A percentile compares a stretch with the other conserved stretches of the same genome.
Evolutionary conservation across 2,113 vertebrate species (phyloP).

Genomic region (Hippoglossus stenolepis): DNA sequence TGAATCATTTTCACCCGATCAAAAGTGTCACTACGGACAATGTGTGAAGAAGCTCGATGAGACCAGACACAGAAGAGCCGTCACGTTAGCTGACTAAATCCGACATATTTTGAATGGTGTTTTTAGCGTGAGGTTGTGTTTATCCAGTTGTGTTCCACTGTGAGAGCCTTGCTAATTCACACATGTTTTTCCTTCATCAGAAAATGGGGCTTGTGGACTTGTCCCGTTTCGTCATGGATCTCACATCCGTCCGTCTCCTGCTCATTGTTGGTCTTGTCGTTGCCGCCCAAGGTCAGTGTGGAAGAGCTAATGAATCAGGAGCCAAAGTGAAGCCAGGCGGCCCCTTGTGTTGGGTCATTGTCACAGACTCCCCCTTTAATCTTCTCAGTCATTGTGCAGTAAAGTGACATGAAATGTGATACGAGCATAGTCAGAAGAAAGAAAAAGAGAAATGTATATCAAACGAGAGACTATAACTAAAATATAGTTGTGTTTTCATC

Average conservation of each 20-base stretch:
- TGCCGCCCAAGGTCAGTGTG: not conserved
- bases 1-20: no score
- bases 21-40: not conserved
- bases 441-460: no score
- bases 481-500: no score
- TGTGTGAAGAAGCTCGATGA: not conserved
- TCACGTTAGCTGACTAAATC: not conserved
- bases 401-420: no score
- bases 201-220: not conserved
- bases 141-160: not conserved
- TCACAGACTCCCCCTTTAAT: no score
- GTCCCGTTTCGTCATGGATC: slow-evolving; percentile 20
- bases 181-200: not conserved
- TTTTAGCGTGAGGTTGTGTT: not conserved
- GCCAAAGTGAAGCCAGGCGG: no score
- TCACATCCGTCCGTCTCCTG: slow-evolving; percentile 6
- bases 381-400: no score
- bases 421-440: no score
- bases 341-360: not conserved
- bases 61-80: not conserved
- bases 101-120: not conserved
- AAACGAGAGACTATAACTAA: no score
- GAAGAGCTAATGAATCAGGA: not conserved
- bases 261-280: not conserved
- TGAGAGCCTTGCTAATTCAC: not conserved